Conservation (phyloP, 2,113 vertebrate species). For the Lonchura striata region DNA sequence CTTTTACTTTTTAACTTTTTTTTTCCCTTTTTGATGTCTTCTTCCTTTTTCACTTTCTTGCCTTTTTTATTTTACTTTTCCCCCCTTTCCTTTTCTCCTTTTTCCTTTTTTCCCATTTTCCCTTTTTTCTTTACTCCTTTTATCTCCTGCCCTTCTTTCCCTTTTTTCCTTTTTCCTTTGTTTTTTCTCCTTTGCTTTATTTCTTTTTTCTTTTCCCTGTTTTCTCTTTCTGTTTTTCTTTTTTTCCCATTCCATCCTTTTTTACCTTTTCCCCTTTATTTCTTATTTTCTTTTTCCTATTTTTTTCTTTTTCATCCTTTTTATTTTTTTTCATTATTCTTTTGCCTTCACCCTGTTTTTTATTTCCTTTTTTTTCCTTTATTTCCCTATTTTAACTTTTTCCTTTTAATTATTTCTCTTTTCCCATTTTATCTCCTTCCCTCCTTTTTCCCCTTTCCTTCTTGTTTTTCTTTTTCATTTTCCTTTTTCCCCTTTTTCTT, state of each 20-base stretch:
- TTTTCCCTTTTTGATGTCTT: not conserved
- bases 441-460: not conserved
- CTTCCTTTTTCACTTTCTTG: too few relatives aligned
- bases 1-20: not conserved
- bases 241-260: not conserved
- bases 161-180: not conserved
- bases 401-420: rapidly evolving
- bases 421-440: not conserved
- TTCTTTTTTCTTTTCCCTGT: not conserved
- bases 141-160: not conserved
- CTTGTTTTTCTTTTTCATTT: not conserved
- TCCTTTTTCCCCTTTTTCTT: not conserved
- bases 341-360: not conserved
- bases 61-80: not conserved
- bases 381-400: not conserved
- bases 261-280: too few relatives aligned
- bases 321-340: too few relatives aligned
- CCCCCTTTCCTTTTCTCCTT: rapidly evolving
- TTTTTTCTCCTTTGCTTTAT: not conserved
- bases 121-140: not conserved
- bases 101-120: not conserved
- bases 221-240: not conserved
- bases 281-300: not conserved
- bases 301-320: not conserved
- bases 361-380: not conserved